phyloP scores from a whole-genome alignment of 1,140 invertebrate genomes.

The Bicyclus anynana region DNA sequence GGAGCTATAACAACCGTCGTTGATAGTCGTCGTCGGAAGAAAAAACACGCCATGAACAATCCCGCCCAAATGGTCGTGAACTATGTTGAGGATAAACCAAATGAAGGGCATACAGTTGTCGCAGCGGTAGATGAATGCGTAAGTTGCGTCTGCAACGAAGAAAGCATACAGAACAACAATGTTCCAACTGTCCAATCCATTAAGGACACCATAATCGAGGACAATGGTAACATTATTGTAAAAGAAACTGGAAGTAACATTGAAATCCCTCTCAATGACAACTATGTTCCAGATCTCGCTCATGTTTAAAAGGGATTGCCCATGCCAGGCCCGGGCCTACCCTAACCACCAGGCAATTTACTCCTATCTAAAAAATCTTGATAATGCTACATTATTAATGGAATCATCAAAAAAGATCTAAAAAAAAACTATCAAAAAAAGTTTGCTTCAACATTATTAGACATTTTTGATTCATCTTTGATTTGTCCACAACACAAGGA shows the following conservation, averaged over 20 bases:
- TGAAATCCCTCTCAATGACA: conserved; percentile 31
- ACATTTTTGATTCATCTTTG: too few relatives aligned
- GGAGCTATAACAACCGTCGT: conserved; percentile 1
- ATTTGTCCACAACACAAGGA: too few relatives aligned
- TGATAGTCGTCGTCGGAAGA: conserved; percentile 29
- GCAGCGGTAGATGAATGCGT: conserved; percentile 21
- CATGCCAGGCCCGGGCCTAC: too few relatives aligned
- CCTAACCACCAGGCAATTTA: too few relatives aligned
- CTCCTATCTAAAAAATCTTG: too few relatives aligned
- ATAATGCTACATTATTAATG: too few relatives aligned
- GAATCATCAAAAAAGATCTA: too few relatives aligned
- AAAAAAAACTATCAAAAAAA: too few relatives aligned
- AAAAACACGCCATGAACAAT: conserved; percentile 19
- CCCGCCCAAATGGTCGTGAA: conserved; percentile 38
- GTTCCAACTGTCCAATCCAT: conserved; percentile 15
- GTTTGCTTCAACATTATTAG: too few relatives aligned
- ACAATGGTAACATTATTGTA: conserved; percentile 44
- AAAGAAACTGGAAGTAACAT: conserved; percentile 26
- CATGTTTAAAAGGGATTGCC: conserved; percentile 32
- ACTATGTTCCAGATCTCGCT: conserved; percentile 36
- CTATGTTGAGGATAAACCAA: conserved; percentile 27
- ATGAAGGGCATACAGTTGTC: conserved; percentile 20
- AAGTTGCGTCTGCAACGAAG: conserved; percentile 26
- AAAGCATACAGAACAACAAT: conserved; percentile 41
- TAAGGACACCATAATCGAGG: conserved; percentile 43